These are phyloP conservation scores for Latrodectus hesperus DNA, from an alignment of 2,888 invertebrate species.

Conservation along the genomic window DNA sequence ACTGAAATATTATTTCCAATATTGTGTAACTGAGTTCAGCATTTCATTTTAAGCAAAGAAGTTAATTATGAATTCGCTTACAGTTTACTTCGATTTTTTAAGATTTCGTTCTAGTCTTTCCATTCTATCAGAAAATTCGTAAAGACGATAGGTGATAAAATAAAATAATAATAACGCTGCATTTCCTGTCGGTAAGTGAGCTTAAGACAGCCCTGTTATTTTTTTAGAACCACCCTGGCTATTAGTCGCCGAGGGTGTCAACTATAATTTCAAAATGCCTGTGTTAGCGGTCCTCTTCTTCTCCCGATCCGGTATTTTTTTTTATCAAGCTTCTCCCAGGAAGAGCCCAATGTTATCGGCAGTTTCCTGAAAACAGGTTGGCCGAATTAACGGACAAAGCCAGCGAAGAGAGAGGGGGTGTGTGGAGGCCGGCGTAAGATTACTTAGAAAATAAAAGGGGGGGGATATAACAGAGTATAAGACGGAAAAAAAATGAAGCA, in stretches of 20 bases:
- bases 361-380: constrained; percentile 60
- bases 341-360: constrained; percentile 56
- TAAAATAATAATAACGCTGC: constrained; percentile 18
- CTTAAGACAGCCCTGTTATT: constrained; percentile 34
- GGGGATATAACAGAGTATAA: not conserved
- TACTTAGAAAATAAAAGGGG: constrained; percentile 9
- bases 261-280: constrained; percentile 52
- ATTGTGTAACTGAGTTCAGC: no score
- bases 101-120: constrained; percentile 18
- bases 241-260: constrained; percentile 47
- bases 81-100: not conserved
- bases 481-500: constrained; percentile 38
- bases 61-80: no score
- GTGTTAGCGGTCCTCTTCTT: constrained; percentile 15
- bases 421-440: constrained; percentile 7
- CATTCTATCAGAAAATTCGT: constrained; percentile 38
- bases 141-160: not conserved
- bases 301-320: constrained; percentile 10
- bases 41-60: no score
- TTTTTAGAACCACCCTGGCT: constrained; percentile 40
- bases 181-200: constrained; percentile 43
- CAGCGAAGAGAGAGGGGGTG: constrained; percentile 16
- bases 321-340: constrained; percentile 47
- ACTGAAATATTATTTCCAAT: no score
- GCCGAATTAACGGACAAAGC: constrained; percentile 50